These are phyloP conservation scores for Euplexia lucipara DNA, from an alignment of 2,888 invertebrate species.

Conservation along the genomic window DNA sequence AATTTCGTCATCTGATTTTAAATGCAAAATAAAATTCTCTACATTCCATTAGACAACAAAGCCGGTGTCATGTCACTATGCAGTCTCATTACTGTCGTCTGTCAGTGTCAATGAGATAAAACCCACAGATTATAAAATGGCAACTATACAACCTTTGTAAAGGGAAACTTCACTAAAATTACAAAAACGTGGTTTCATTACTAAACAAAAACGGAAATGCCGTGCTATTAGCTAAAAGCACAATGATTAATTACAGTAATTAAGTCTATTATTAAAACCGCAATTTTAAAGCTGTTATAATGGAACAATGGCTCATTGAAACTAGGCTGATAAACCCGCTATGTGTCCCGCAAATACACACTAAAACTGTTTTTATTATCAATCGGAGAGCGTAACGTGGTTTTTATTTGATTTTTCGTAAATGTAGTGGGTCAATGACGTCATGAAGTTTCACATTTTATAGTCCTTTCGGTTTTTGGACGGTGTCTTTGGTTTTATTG, in stretches of 20 bases:
- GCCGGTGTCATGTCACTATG: slow-evolving; percentile 3
- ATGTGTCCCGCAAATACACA: slow-evolving; percentile 26
- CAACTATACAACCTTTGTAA: slow-evolving; percentile 10
- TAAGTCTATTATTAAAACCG: slow-evolving; percentile 34
- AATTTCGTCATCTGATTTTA: slow-evolving; percentile 13
- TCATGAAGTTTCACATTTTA: slow-evolving; percentile 47
- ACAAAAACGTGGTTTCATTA: slow-evolving; percentile 32
- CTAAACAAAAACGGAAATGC: slow-evolving; percentile 52
- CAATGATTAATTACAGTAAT: slow-evolving; percentile 60
- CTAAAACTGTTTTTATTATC: slow-evolving; percentile 31
- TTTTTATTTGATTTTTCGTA: slow-evolving; percentile 26
- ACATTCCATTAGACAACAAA: slow-evolving; percentile 27
- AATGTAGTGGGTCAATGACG: slow-evolving; percentile 38
- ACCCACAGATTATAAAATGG: slow-evolving; percentile 25
- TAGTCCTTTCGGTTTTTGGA: slow-evolving; percentile 19
- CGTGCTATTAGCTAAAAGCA: slow-evolving; percentile 51
- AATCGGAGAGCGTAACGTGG: slow-evolving; percentile 28
- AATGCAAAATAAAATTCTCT: slow-evolving; percentile 14
- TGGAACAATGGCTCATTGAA: slow-evolving; percentile 53
- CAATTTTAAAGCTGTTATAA: slow-evolving; percentile 15
- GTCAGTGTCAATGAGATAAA: slow-evolving; percentile 43
- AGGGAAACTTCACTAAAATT: slow-evolving; percentile 1
- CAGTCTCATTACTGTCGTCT: slow-evolving; percentile 39
- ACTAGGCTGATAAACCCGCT: slow-evolving; percentile 66
- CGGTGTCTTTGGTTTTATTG: slow-evolving; percentile 10